phyloP scores from a whole-genome alignment of 1,140 invertebrate genomes.

The Caenorhabditis elegans region WBcel235 BX284604.4:11184001-11184500 shows the following conservation, averaged over 20 bases:
- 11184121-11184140: background rate
- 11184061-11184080: too few species aligned
- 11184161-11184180: background rate
- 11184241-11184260: too few species aligned
- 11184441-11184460: too few species aligned
- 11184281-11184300: constrained; percentile 1
- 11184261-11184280: too few species aligned
- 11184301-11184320: background rate
- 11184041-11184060: too few species aligned
- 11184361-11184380: background rate
- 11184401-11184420: background rate
- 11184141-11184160: background rate
- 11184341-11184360: background rate
- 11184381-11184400: constrained; percentile 21
- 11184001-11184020: background rate
- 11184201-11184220: too few species aligned
- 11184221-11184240: too few species aligned
- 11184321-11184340: background rate
- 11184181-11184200: too few species aligned
- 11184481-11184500: too few species aligned
- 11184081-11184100: background rate
- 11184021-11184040: background rate
- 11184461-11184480: too few species aligned
- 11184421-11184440: too few species aligned
- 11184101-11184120: background rate